Conservation (phyloP, 2,797 vertebrate species). For the Enteromius paludinosus region DNA sequence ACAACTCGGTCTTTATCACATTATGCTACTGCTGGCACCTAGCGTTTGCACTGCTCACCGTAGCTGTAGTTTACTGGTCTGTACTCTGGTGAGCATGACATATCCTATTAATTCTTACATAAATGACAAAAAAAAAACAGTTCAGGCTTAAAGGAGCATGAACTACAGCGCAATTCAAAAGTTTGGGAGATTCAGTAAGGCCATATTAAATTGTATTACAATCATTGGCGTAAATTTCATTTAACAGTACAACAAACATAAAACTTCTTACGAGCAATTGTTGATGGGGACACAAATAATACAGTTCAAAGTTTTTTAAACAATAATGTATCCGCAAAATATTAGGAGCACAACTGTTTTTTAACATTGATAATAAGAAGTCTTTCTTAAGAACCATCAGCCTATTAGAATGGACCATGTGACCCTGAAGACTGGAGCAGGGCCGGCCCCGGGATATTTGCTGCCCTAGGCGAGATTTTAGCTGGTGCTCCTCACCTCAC, state of each 20-base stretch:
- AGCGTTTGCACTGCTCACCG: slow-evolving; percentile 79
- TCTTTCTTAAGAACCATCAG: background rate
- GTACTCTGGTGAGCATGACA: slow-evolving; percentile 80
- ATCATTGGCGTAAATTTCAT: too few species aligned
- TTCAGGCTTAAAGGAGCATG: background rate
- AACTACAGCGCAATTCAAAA: background rate
- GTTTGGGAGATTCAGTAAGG: background rate
- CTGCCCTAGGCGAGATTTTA: too few species aligned
- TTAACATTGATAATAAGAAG: background rate
- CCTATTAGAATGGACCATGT: background rate
- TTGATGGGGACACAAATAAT: too few species aligned
- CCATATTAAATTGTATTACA: background rate
- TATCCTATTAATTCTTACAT: background rate
- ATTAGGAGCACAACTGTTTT: background rate
- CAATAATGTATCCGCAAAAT: background rate
- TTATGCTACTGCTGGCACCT: slow-evolving; percentile 97
- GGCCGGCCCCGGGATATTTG: too few species aligned
- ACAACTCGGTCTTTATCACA: slow-evolving; percentile 89
- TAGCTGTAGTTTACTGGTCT: slow-evolving; percentile 81
- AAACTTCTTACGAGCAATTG: too few species aligned
- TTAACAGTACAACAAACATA: too few species aligned
- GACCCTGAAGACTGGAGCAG: too few species aligned
- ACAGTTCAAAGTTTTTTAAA: too few species aligned
- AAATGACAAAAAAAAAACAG: background rate
- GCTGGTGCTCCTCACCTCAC: too few species aligned